Evolutionary conservation across 2,797 vertebrate genomes (phyloP).

Genomic region (Bufotes viridis): DNA sequence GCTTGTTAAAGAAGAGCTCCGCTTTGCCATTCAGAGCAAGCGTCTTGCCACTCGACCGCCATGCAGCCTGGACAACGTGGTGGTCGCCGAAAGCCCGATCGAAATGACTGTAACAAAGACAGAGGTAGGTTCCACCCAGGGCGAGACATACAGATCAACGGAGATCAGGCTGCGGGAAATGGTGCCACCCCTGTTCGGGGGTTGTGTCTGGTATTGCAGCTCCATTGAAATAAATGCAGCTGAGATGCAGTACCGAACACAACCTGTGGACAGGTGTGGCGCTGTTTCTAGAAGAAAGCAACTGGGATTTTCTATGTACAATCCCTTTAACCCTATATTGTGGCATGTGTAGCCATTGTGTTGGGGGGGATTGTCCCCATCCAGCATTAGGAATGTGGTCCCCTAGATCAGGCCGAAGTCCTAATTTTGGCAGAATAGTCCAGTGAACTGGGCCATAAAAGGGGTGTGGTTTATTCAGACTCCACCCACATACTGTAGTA

Average conservation of each 20-base stretch:
- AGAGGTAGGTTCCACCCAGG: constrained; percentile 69
- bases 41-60: constrained; percentile 83
- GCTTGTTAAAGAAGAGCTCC: constrained; percentile 91
- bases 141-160: neutral
- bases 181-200: neutral
- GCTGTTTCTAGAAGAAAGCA: neutral
- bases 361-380: too few species aligned
- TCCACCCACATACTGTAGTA: too few species aligned
- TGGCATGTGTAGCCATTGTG: too few species aligned
- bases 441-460: too few species aligned
- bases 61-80: constrained; percentile 77
- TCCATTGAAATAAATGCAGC: neutral
- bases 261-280: neutral
- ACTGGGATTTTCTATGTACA: neutral
- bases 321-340: too few species aligned
- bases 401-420: too few species aligned
- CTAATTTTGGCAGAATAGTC: too few species aligned
- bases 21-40: constrained; percentile 89
- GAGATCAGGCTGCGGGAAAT: neutral
- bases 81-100: constrained; percentile 77
- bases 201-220: neutral
- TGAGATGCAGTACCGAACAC: neutral
- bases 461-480: too few species aligned
- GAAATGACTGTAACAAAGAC: constrained; percentile 72
- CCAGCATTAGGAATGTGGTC: too few species aligned